A percentile compares a stretch with the other conserved stretches of the same genome.
Conservation (phyloP, 2,113 vertebrate species). For the Scalopus aquaticus region DNA sequence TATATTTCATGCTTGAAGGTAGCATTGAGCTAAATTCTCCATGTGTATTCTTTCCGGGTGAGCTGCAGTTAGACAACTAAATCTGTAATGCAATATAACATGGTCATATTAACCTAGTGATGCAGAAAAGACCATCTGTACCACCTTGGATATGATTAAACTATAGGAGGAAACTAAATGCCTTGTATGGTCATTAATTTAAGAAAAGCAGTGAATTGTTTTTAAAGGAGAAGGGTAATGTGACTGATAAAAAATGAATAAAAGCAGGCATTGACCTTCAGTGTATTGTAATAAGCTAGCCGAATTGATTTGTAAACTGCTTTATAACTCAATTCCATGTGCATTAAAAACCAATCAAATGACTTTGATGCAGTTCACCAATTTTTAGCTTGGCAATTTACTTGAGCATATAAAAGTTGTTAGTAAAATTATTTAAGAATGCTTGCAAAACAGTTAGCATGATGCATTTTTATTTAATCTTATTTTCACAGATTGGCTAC, state of each 20-base stretch:
- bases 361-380: slow-evolving; percentile 60
- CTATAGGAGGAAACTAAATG: slow-evolving; percentile 72
- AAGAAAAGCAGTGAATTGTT: slow-evolving; percentile 74
- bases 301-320: slow-evolving; percentile 73
- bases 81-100: slow-evolving; percentile 85
- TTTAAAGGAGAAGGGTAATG: slow-evolving; percentile 57
- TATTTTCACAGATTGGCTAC: slow-evolving; percentile 46
- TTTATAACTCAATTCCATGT: slow-evolving; percentile 71
- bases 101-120: slow-evolving; percentile 83
- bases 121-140: slow-evolving; percentile 86
- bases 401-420: slow-evolving; percentile 51
- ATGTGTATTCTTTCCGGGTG: slow-evolving; percentile 83
- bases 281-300: slow-evolving; percentile 68
- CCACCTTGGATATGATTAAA: slow-evolving; percentile 79
- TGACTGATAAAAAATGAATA: slow-evolving; percentile 69
- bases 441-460: slow-evolving; percentile 38
- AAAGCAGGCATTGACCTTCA: slow-evolving; percentile 53
- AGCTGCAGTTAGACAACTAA: slow-evolving; percentile 84
- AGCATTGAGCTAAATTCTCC: slow-evolving; percentile 77
- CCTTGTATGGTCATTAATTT: slow-evolving; percentile 65
- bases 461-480: slow-evolving; percentile 45
- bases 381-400: slow-evolving; percentile 73
- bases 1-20: slow-evolving; percentile 71
- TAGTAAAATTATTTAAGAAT: slow-evolving; percentile 63
- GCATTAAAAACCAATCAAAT: slow-evolving; percentile 67